Percentiles rank a stretch among this genome's conserved stretches.
These are phyloP conservation scores for Steinernema feltiae DNA, from an alignment of 1,140 invertebrate species.

Conservation along the genomic window DNA sequence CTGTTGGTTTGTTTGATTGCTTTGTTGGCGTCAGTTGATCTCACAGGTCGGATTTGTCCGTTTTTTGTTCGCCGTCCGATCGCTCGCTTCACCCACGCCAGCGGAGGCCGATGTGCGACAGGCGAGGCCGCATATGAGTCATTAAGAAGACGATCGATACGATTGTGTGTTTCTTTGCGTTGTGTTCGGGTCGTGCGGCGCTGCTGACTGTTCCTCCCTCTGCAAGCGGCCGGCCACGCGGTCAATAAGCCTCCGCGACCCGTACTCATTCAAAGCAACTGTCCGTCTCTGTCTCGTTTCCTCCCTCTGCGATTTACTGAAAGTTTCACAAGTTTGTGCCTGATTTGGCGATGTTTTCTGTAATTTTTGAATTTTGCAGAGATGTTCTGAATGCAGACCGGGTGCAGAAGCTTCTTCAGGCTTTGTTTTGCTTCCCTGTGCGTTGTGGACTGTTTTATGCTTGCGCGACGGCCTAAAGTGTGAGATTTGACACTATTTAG, in stretches of 20 bases:
- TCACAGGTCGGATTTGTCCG: not conserved
- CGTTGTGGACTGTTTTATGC: not conserved
- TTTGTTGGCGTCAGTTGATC: not conserved
- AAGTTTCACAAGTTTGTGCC: not conserved
- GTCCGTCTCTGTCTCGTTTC: not conserved
- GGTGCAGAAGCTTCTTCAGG: not conserved
- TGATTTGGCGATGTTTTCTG: not conserved
- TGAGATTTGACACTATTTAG: not conserved
- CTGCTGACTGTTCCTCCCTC: not conserved
- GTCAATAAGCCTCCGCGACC: constrained; percentile 2
- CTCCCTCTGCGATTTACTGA: not conserved
- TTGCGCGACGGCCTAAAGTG: not conserved
- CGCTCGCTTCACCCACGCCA: not conserved
- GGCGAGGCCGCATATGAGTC: not conserved
- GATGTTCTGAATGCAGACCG: not conserved
- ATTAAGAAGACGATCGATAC: constrained; percentile 10
- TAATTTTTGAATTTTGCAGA: constrained; percentile 9
- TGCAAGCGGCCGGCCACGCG: not conserved
- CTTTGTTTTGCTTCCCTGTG: not conserved
- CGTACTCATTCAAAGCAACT: not conserved
- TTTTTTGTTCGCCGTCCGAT: not conserved
- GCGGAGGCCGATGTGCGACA: not conserved
- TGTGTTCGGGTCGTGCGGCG: not conserved
- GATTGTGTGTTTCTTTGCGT: constrained; percentile 7
- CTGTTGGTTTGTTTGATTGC: not conserved